Conservation (phyloP, 2,888 invertebrate species). For the Oligia fasciuncula region DNA sequence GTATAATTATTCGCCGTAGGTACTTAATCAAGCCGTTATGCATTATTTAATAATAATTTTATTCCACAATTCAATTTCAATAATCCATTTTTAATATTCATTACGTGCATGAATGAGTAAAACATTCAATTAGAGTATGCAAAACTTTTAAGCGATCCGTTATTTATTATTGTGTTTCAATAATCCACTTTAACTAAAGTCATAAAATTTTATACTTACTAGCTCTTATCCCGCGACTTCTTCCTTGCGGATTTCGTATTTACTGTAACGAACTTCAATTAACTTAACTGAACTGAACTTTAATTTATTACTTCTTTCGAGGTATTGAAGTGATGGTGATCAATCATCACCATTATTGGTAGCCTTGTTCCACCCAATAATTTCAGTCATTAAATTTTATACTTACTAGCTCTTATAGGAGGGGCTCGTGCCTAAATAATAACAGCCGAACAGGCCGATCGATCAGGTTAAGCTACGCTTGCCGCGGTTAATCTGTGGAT, state of each 20-base stretch:
- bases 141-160: neutral
- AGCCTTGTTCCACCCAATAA: too few species aligned
- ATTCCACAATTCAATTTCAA: slow-evolving; percentile 13
- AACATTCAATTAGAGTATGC: slow-evolving; percentile 15
- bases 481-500: too few species aligned
- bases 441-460: too few species aligned
- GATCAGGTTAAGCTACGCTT: too few species aligned
- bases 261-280: neutral
- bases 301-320: too few species aligned
- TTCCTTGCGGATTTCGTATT: too few species aligned
- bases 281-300: too few species aligned
- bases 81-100: slow-evolving; percentile 10
- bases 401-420: too few species aligned
- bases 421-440: too few species aligned
- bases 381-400: neutral
- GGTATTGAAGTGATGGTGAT: too few species aligned
- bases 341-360: neutral
- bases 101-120: slow-evolving; percentile 1
- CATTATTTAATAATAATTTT: slow-evolving; percentile 12
- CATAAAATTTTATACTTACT: neutral
- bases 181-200: neutral
- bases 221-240: neutral
- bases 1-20: neutral
- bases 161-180: neutral
- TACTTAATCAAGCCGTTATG: neutral